Evolutionary conservation across 2,113 vertebrate genomes (phyloP).

Genomic region (Sterna hirundo): DNA sequence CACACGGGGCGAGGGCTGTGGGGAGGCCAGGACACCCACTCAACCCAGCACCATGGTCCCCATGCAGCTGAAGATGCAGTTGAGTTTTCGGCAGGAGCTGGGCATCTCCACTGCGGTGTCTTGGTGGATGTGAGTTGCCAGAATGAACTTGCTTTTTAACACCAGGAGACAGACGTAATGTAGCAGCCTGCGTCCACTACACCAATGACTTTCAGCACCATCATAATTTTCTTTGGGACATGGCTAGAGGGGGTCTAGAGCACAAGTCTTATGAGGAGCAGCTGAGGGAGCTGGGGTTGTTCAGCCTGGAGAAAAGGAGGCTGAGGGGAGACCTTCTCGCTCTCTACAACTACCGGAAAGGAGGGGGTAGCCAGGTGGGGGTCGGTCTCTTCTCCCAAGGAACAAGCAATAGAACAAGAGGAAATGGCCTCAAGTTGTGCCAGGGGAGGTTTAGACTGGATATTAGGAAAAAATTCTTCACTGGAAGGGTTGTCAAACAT

Average conservation of each 20-base stretch:
- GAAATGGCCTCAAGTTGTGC: background rate
- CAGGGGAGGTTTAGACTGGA: background rate
- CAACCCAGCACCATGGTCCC: accelerated
- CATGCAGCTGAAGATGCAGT: background rate
- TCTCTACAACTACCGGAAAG: background rate
- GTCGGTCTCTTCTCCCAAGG: background rate
- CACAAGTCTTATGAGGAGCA: background rate
- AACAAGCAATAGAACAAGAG: background rate
- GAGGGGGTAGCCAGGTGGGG: background rate
- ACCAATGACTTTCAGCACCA: background rate
- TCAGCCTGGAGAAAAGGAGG: background rate
- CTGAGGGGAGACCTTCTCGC: background rate
- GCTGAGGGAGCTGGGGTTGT: background rate
- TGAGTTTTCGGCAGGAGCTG: background rate
- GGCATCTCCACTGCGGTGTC: background rate
- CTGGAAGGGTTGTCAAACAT: background rate
- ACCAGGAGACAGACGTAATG: background rate
- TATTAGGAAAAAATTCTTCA: background rate
- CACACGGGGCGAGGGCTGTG: accelerated
- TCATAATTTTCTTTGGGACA: background rate
- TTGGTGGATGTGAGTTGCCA: background rate
- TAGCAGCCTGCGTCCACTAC: background rate
- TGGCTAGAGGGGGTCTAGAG: background rate
- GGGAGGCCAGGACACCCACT: background rate
- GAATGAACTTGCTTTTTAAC: background rate